Base-by-base conservation (phyloP, 1,140 invertebrate genomes). In the Monomorium pharaonis region DNA sequence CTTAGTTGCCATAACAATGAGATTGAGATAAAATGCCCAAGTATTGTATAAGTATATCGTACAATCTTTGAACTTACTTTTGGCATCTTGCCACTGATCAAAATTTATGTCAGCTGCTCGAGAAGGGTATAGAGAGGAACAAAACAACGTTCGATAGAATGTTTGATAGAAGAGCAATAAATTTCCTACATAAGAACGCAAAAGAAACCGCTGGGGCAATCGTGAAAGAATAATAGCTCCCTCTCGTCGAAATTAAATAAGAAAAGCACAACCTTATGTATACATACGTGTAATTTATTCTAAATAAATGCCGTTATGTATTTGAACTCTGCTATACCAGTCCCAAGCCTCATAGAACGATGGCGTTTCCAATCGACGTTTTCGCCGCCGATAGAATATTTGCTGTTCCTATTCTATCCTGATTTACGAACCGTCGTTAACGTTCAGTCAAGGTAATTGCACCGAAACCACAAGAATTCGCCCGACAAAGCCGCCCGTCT, bases 361-460 rank as follows among this genome's bases (percentile, higher is more conserved):
- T n/a, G n/a, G n/a, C n/a, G n/a, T n/a, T n/a, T 21, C 30, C 27
- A 33, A 37, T 49, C 37, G 51, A n/a, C 18, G 33, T 30, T 69
- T 49, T 72, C 37, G 21, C 18, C 24, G 30, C 21, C 63, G 47
- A 84, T 84, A 30, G 21, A 54, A 56, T 69, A 81, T 51, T 51
- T 58, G 42, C 69, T 60, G 37, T 60, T 30, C 27, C 37, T 18
- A n/a, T 30, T 33, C 49, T 14, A 74, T 67, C 70, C 51, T 83
- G 72, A 88, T 84, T 89, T 89, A 88, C 77, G 58, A 85, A 44
- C 24, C 27, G 18, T 51, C 87, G 65, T 88, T 89, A 84, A 37
- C 51, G 56, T 77, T 85, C 72, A 56, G 87, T 74, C 77, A 86
- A 86, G 76, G 72, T 89, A 84, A 86, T 88, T 89, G 81, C 86